phyloP scores from a whole-genome alignment of 1,140 invertebrate genomes.

The Bombus cullumanus region DNA sequence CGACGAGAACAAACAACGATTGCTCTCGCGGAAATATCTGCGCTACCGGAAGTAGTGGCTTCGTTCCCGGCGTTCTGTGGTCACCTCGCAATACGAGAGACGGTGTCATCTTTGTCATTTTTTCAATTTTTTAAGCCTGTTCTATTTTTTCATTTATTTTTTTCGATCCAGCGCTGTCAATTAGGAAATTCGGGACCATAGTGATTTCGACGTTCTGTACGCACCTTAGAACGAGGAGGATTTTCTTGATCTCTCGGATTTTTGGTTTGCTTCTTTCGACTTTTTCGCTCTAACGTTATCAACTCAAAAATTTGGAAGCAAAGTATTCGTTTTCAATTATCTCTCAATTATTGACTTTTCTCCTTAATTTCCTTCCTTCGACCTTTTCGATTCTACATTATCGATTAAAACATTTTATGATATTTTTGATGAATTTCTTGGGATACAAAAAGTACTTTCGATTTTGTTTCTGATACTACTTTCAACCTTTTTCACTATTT shows the following conservation, averaged over 20 bases:
- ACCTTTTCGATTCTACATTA: no score
- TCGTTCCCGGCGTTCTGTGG: neutral
- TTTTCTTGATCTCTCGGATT: no score
- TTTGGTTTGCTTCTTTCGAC: neutral
- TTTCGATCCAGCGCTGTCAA: neutral
- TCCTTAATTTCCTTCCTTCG: no score
- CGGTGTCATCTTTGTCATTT: neutral
- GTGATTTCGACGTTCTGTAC: no score
- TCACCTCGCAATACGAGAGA: no score
- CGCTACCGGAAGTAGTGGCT: neutral
- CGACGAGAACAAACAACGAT: conserved; percentile 25
- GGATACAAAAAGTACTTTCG: neutral
- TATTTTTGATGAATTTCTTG: no score
- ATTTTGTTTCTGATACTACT: neutral
- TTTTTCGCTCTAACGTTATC: neutral
- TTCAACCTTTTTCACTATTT: neutral
- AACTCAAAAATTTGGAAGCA: no score
- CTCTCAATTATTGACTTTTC: no score
- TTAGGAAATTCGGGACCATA: no score
- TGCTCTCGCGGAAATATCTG: conserved; percentile 5
- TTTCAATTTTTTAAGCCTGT: neutral
- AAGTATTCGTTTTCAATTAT: no score
- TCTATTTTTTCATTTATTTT: neutral
- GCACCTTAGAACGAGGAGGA: no score
- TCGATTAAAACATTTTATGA: neutral